Evolutionary conservation across 2,888 invertebrate genomes (phyloP).

Genomic region (Anthophora plumipes): DNA sequence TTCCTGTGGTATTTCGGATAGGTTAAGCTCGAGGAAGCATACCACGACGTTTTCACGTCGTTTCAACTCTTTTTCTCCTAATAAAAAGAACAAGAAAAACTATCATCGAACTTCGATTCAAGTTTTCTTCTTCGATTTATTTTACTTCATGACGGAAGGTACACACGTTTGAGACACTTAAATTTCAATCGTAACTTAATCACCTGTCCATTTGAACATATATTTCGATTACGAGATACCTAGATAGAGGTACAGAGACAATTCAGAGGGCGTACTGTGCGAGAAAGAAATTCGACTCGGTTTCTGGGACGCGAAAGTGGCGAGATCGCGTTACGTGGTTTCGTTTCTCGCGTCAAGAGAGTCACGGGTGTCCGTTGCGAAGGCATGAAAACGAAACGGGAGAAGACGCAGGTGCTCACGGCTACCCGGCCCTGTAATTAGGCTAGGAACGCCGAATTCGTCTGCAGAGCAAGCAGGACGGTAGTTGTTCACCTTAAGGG

Average conservation of each 20-base stretch:
- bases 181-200: neutral
- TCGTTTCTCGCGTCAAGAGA: slow-evolving; percentile 51
- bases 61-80: neutral
- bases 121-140: neutral
- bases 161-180: neutral
- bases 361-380: slow-evolving; percentile 62
- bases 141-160: no score
- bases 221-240: neutral
- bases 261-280: neutral
- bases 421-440: slow-evolving; percentile 76
- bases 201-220: no score
- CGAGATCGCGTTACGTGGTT: slow-evolving; percentile 55
- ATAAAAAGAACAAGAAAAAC: no score
- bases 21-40: slow-evolving; percentile 22
- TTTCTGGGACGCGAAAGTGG: slow-evolving; percentile 29
- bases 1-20: slow-evolving; percentile 61
- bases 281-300: slow-evolving; percentile 38
- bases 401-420: slow-evolving; percentile 74
- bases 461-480: slow-evolving; percentile 64
- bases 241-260: neutral
- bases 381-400: slow-evolving; percentile 72
- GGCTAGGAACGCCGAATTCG: slow-evolving; percentile 77
- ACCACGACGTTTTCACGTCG: slow-evolving; percentile 27
- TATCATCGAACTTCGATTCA: neutral
- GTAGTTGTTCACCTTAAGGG: slow-evolving; percentile 69